Percentiles rank a stretch among this genome's conserved stretches.
Conservation (phyloP, 2,113 vertebrate species). For the Rhinogobius similis region DNA sequence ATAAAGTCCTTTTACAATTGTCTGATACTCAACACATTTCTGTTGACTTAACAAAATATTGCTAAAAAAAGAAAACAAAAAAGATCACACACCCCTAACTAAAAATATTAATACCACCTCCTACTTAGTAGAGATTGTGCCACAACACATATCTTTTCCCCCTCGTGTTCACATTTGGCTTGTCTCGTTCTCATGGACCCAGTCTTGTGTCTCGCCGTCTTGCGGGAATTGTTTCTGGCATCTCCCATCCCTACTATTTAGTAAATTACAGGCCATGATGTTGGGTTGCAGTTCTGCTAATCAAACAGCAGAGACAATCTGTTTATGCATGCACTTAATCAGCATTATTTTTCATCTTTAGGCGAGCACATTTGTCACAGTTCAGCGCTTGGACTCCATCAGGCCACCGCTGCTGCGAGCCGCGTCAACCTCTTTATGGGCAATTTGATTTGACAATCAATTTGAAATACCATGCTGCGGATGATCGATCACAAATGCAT, state of each 20-base stretch:
- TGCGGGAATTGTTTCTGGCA: too few relatives aligned
- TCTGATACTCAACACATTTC: too few relatives aligned
- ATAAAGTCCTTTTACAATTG: too few relatives aligned
- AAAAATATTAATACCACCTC: too few relatives aligned
- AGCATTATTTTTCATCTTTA: slow-evolving; percentile 10
- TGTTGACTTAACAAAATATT: too few relatives aligned
- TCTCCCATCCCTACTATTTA: background rate
- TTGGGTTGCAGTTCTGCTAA: background rate
- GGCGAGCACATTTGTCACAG: background rate
- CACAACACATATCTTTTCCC: too few relatives aligned
- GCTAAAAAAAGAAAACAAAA: too few relatives aligned
- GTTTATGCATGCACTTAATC: slow-evolving; percentile 9
- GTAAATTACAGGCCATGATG: background rate
- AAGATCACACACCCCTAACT: too few relatives aligned
- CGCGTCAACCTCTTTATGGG: slow-evolving; percentile 28
- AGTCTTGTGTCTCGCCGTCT: too few relatives aligned
- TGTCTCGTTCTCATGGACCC: too few relatives aligned
- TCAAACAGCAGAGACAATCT: background rate
- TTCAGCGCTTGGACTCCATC: slow-evolving; percentile 17
- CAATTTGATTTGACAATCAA: slow-evolving; percentile 40
- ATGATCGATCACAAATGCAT: slow-evolving; percentile 41
- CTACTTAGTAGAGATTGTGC: too few relatives aligned
- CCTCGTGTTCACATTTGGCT: too few relatives aligned
- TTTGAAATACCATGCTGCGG: slow-evolving; percentile 26
- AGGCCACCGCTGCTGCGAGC: slow-evolving; percentile 10